A percentile compares a stretch with the other conserved stretches of the same genome.
These are phyloP conservation scores for Lota lota DNA, from an alignment of 2,113 vertebrate species.

Conservation along the genomic window DNA sequence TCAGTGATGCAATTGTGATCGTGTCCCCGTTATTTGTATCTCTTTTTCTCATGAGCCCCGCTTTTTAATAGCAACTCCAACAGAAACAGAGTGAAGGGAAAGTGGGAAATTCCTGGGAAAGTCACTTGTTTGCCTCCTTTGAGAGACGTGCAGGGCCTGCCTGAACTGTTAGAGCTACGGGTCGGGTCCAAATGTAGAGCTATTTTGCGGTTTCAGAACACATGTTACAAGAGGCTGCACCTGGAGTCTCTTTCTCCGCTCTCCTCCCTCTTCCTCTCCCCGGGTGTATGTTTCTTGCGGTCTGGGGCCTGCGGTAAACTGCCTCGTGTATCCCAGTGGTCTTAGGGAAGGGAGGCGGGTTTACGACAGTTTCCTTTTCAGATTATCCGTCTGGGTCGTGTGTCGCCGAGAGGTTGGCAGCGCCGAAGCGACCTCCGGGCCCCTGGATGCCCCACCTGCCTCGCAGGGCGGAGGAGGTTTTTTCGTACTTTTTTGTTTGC, in stretches of 20 bases:
- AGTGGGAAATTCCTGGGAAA: no score
- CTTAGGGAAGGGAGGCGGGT: conserved; percentile 13
- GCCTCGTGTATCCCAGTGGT: conserved; percentile 35
- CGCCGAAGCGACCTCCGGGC: conserved; percentile 18
- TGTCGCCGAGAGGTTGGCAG: conserved; percentile 44
- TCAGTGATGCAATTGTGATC: no score
- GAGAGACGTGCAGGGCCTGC: no score
- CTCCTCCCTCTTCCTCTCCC: conserved; percentile 18
- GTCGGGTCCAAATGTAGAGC: conserved; percentile 33
- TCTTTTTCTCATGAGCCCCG: no score
- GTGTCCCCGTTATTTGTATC: no score
- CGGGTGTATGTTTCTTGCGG: conserved; percentile 7
- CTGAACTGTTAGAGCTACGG: no score
- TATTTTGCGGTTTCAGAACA: conserved; percentile 63
- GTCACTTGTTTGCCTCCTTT: no score
- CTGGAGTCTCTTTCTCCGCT: conserved; percentile 18
- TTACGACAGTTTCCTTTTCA: conserved; percentile 65
- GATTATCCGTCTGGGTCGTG: conserved; percentile 67
- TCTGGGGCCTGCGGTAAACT: conserved; percentile 34
- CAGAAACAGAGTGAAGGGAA: no score
- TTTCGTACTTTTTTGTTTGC: not conserved
- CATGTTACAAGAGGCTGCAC: conserved; percentile 54
- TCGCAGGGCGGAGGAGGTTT: conserved; percentile 1
- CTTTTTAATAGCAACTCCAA: no score
- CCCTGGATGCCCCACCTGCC: no score